Evolutionary conservation across 2,797 vertebrate species (phyloP), one percentile per base, ranked within the genome.

Genomic region (Pipistrellus pipistrellus): DNA sequence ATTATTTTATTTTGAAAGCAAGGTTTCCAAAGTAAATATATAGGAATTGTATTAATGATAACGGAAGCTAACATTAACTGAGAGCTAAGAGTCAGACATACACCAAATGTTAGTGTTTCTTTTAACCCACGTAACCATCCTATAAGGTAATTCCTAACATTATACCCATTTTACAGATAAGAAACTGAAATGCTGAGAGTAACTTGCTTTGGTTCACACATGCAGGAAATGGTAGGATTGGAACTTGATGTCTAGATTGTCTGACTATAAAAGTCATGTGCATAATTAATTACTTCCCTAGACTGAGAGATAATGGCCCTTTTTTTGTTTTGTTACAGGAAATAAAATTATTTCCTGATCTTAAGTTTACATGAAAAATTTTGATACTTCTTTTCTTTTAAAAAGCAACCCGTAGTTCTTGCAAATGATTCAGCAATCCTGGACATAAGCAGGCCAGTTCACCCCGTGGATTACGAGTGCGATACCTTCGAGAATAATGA

Each of bases 401-500:
- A 96, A 97, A 96, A 97, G 96, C 96, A 96, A 97, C 15, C 95
- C 44, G 12, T 85, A 64, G 38, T 98, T 94, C 96, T 98, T 96
- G n/a, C 55, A 93, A 96, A 90, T 94, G 96, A 97, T 96, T 97
- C 97, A 57, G 93, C 97, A 97, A 2, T 97, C 96, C 68, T 96
- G 77, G 96, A 98, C 85, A 97, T 97, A 86, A 85, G 7, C 77
- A 97, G 97, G 90, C 96, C 92, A 78, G 83, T 2, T 55, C 95
- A 32, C 59, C 97, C 94, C 0, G 11, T 95, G 93, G 96, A 97
- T 95, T 98, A 97, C 12, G 88, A 97, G 71, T 96, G 94, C 91
- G 97, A 97, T 81, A 98, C 96, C n/a, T 38, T 80, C 69, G 97
- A 97, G 91, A 96, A 97, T 68, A 86, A 92, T 93, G 98, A 97